Conservation (phyloP, 2,113 vertebrate genomes). For the Perca fluviatilis region DNA sequence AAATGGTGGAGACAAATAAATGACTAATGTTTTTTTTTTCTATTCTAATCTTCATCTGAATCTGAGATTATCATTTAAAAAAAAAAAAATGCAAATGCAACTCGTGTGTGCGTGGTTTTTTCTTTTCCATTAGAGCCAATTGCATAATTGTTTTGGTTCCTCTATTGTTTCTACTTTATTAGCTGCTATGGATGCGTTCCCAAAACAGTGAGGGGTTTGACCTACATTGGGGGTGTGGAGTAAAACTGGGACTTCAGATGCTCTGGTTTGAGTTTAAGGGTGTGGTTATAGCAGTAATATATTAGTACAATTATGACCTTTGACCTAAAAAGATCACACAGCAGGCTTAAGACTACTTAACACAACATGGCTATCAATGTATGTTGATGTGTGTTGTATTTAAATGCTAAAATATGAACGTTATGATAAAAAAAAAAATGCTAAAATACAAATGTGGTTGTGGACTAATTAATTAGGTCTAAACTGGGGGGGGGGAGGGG, state of each 20-base stretch:
- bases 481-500: rapidly evolving
- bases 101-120: not conserved
- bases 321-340: not conserved
- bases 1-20: conserved; percentile 48
- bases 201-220: no score
- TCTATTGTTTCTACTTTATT: not conserved
- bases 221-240: not conserved
- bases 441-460: not conserved
- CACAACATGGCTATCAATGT: not conserved
- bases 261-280: not conserved
- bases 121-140: no score
- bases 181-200: not conserved
- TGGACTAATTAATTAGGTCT: not conserved
- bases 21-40: no score
- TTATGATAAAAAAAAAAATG: conserved; percentile 1
- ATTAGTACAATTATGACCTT: not conserved
- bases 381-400: not conserved
- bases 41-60: not conserved
- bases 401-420: not conserved
- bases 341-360: no score
- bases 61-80: no score
- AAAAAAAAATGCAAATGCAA: not conserved
- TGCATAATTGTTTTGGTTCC: not conserved
- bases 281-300: not conserved
- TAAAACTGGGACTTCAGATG: not conserved